Conservation (phyloP, 2,888 invertebrate genomes). For the Anthoptus insignis region DNA sequence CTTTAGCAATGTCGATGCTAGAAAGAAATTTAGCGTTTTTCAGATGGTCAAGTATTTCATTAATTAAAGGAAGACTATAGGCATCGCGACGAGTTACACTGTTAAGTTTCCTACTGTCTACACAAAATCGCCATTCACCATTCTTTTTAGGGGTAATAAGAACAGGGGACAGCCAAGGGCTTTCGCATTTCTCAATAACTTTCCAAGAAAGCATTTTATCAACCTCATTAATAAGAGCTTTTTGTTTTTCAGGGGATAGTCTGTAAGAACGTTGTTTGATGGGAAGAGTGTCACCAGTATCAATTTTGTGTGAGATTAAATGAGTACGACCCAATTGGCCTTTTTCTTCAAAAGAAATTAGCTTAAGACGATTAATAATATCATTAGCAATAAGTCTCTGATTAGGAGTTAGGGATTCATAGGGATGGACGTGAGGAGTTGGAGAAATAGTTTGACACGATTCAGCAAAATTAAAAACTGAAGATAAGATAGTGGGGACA, state of each 20-base stretch:
- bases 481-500: neutral
- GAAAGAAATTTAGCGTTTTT: neutral
- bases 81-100: neutral
- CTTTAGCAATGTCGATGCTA: neutral
- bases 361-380: neutral
- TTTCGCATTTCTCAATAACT: conserved; percentile 40
- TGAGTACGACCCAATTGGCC: neutral
- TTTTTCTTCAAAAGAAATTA: neutral
- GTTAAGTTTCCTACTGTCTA: conserved; percentile 9
- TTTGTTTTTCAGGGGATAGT: conserved; percentile 44
- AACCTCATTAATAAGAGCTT: conserved; percentile 31
- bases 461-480: neutral
- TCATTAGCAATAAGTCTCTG: neutral
- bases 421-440: no score
- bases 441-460: neutral
- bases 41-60: conserved; percentile 6
- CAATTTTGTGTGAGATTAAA: neutral
- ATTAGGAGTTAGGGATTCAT: neutral
- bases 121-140: conserved; percentile 33
- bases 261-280: conserved; percentile 43
- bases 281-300: neutral
- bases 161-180: conserved; percentile 40
- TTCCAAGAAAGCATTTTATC: conserved; percentile 38
- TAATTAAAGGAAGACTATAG: conserved; percentile 8
- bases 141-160: conserved; percentile 34